Conservation (phyloP, 2,888 invertebrate species). For the Sinotaia quadrata region DNA sequence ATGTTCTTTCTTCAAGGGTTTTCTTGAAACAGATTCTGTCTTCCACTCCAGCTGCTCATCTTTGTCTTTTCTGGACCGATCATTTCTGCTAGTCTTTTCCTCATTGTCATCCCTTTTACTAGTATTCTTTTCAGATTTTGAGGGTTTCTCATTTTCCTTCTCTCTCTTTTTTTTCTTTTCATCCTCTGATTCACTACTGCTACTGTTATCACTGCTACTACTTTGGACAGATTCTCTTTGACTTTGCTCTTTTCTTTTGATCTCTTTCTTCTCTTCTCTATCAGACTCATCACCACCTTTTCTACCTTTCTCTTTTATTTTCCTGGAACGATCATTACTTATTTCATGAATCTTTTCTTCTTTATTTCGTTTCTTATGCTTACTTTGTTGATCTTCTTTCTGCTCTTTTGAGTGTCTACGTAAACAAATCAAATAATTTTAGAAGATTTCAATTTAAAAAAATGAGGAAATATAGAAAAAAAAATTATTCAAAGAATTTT, state of each 20-base stretch:
- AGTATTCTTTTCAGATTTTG: background rate
- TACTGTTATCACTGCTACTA: no score
- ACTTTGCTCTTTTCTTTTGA: background rate
- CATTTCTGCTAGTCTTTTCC: background rate
- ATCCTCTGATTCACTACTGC: slow-evolving; percentile 16
- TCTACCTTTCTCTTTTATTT: slow-evolving; percentile 23
- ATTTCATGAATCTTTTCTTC: no score
- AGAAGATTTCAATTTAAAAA: no score
- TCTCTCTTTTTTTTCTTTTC: slow-evolving; percentile 4
- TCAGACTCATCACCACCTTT: slow-evolving; percentile 18
- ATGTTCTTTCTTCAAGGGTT: no score
- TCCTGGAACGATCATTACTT: no score
- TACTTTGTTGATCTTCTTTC: slow-evolving; percentile 52
- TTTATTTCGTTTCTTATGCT: slow-evolving; percentile 30
- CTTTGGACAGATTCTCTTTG: no score
- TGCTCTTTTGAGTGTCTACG: slow-evolving; percentile 43
- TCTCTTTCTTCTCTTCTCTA: slow-evolving; percentile 7
- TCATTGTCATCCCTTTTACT: slow-evolving; percentile 1
- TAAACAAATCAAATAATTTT: no score
- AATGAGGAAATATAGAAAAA: no score
- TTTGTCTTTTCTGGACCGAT: slow-evolving; percentile 6
- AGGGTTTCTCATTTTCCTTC: slow-evolving; percentile 2
- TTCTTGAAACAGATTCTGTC: no score
- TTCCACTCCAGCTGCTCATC: no score
- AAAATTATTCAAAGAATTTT: no score